Conservation (phyloP, 2,113 vertebrate species). For the Dromaius novaehollandiae region DNA sequence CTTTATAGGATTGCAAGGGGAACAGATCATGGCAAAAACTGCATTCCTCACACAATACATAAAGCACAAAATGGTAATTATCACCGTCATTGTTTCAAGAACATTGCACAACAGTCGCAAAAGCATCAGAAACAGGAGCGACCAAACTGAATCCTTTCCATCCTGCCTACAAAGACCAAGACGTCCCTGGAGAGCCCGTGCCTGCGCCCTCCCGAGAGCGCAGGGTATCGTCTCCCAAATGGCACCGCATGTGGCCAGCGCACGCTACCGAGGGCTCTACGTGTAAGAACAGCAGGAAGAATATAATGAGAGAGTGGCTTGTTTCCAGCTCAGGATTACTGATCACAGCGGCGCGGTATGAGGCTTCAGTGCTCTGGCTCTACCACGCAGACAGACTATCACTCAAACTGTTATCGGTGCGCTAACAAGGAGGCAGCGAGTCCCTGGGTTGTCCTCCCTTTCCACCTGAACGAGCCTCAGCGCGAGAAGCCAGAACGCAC, state of each 20-base stretch:
- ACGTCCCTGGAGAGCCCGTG: background rate
- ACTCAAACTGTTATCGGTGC: background rate
- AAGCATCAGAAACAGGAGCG: background rate
- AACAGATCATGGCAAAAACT: background rate
- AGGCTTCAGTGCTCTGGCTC: background rate
- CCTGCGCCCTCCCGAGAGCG: background rate
- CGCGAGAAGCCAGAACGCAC: background rate
- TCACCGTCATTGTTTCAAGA: background rate
- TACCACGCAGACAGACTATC: too few species aligned
- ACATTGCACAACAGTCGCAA: fast-evolving
- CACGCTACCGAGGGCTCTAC: background rate
- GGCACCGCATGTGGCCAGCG: background rate
- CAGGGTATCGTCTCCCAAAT: background rate
- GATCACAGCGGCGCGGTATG: background rate
- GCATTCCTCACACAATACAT: background rate
- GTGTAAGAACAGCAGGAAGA: fast-evolving
- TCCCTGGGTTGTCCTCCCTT: background rate
- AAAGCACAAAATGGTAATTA: background rate
- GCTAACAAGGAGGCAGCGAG: background rate
- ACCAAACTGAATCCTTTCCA: background rate
- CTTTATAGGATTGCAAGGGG: background rate
- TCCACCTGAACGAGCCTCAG: background rate
- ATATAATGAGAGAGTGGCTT: background rate
- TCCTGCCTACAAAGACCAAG: background rate
- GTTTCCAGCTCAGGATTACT: background rate